These are phyloP conservation scores for Trachythela sp. DNA, from an alignment of 64 coral and sea anemone species.

Conservation along the genomic window DNA sequence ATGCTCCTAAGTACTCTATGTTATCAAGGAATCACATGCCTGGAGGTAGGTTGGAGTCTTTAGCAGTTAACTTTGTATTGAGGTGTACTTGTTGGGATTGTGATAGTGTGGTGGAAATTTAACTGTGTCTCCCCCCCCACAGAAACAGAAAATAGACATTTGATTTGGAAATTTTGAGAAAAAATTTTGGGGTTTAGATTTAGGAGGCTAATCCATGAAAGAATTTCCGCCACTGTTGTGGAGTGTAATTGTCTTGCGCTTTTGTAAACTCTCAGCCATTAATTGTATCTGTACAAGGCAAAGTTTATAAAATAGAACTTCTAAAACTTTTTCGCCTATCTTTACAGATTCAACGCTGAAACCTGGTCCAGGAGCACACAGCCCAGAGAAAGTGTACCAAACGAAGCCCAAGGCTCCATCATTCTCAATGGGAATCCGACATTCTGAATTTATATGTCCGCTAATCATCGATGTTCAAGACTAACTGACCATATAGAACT, in stretches of 20 bases:
- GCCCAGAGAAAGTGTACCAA: slow-evolving; percentile 89
- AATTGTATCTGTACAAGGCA: neutral
- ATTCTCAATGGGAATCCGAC: slow-evolving; percentile 89
- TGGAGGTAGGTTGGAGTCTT: slow-evolving; percentile 51
- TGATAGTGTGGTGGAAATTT: too few species aligned
- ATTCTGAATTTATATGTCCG: slow-evolving; percentile 85
- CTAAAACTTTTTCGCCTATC: neutral
- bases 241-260: too few species aligned
- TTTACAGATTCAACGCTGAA: slow-evolving; percentile 75
- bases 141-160: too few species aligned
- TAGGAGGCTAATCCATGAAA: too few species aligned
- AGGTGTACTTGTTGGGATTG: too few species aligned
- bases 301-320: neutral
- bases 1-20: slow-evolving; percentile 71
- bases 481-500: slow-evolving; percentile 17
- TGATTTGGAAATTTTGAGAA: too few species aligned
- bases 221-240: too few species aligned
- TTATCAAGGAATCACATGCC: slow-evolving; percentile 76
- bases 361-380: slow-evolving; percentile 92
- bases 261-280: too few species aligned
- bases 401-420: slow-evolving; percentile 64
- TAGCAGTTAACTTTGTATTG: neutral
- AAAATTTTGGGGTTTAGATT: too few species aligned
- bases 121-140: too few species aligned
- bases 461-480: slow-evolving; percentile 94